A percentile compares a stretch with the other conserved stretches of the same genome.
These are phyloP conservation scores for Gymnocephalus cernua DNA, from an alignment of 2,113 vertebrate genomes.

Conservation along the genomic window DNA sequence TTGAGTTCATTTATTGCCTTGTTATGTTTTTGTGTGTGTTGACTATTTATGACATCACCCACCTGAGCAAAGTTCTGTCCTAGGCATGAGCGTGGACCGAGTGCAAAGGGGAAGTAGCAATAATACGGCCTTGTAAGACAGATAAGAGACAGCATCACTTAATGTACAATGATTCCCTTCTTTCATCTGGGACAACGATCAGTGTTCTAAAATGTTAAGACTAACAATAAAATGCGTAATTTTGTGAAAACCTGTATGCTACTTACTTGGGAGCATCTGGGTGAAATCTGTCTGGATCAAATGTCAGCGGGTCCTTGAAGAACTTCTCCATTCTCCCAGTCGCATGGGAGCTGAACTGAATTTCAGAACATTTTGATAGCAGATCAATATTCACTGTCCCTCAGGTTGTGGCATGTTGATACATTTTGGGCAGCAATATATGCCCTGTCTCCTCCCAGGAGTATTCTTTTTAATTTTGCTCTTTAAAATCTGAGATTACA, in stretches of 20 bases:
- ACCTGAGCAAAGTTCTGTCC: conserved; percentile 94
- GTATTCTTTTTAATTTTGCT: too few relatives aligned
- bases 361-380: neutral
- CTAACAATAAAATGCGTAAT: neutral
- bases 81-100: conserved; percentile 91
- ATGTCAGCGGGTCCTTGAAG: conserved; percentile 91
- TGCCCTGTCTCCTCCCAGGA: too few relatives aligned
- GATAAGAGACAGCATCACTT: neutral
- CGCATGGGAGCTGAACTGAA: conserved; percentile 88
- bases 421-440: too few relatives aligned
- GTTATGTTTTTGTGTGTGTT: neutral
- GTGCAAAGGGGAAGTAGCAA: conserved; percentile 90
- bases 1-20: neutral
- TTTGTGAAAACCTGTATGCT: neutral
- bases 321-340: conserved; percentile 89
- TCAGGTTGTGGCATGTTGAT: too few relatives aligned
- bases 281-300: conserved; percentile 93
- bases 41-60: conserved; percentile 25
- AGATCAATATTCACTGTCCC: neutral
- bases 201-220: neutral
- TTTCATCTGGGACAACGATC: neutral
- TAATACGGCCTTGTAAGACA: conserved; percentile 80
- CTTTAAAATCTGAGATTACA: too few relatives aligned
- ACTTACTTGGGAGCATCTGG: conserved; percentile 91
- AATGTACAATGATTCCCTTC: neutral